Evolutionary conservation across 1,140 invertebrate genomes (phyloP).

Genomic region (Hyposmocoma kahamanoa): DNA sequence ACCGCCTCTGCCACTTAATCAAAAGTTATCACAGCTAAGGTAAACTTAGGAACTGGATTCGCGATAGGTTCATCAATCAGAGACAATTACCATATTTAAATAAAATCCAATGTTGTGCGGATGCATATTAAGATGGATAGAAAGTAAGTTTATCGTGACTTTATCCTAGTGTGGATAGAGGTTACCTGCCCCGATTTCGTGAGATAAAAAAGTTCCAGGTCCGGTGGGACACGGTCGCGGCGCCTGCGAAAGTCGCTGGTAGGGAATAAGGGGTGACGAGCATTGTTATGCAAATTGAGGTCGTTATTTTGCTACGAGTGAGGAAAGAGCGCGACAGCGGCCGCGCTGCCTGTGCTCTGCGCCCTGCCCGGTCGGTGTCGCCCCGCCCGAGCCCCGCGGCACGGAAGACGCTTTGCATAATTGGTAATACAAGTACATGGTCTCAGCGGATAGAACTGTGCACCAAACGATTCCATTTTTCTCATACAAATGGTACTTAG

Average conservation of each 20-base stretch:
- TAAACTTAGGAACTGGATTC: no score
- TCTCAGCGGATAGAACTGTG: constrained; percentile 9
- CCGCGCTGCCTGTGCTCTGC: constrained; percentile 18
- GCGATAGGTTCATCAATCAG: no score
- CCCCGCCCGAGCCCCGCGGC: constrained; percentile 46
- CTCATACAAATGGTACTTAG: no score
- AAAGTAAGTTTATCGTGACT: no score
- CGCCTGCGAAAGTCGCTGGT: constrained; percentile 66
- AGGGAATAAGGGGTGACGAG: constrained; percentile 69
- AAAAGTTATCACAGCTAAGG: constrained; percentile 24
- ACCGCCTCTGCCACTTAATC: constrained; percentile 18
- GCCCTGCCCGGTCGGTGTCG: constrained; percentile 31
- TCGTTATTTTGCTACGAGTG: constrained; percentile 71
- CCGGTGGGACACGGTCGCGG: constrained; percentile 51
- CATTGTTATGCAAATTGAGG: constrained; percentile 73
- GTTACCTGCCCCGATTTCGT: constrained; percentile 43
- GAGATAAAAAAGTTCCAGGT: constrained; percentile 55
- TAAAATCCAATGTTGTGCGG: no score
- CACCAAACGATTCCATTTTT: no score
- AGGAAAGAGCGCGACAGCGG: constrained; percentile 67
- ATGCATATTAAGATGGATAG: no score
- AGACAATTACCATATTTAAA: no score
- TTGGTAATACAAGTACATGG: constrained; percentile 60
- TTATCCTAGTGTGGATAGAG: not conserved
- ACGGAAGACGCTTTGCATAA: constrained; percentile 68